phyloP scores from a whole-genome alignment of 92 coral and sea anemone species.

The Palythoa grandis region DNA sequence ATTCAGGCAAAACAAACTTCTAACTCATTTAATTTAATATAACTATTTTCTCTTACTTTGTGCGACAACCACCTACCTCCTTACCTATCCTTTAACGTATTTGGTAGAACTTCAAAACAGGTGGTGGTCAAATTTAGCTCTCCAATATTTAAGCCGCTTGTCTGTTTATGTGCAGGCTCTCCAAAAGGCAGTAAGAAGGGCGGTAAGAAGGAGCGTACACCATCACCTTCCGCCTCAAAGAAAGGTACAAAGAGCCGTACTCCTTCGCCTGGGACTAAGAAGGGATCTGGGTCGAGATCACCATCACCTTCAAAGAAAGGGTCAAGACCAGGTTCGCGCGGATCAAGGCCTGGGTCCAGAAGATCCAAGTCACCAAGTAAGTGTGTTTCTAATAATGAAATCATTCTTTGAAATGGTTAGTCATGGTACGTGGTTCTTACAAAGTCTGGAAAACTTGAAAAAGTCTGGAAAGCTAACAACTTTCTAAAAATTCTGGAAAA shows the following conservation, averaged over 20 bases:
- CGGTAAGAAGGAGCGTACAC: constrained; percentile 87
- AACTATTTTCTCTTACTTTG: no score
- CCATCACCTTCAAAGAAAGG: constrained; percentile 92
- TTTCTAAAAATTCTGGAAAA: no score
- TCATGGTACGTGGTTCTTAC: not conserved
- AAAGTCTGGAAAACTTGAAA: no score
- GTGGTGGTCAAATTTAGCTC: no score
- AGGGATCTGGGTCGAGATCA: constrained; percentile 80
- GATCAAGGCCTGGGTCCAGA: constrained; percentile 88
- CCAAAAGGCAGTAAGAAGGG: constrained; percentile 79
- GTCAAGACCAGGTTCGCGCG: constrained; percentile 83
- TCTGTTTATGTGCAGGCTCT: constrained; percentile 55
- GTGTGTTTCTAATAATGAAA: constrained; percentile 13
- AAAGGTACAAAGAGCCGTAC: constrained; percentile 80
- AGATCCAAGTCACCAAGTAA: constrained; percentile 89
- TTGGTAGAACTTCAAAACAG: not conserved
- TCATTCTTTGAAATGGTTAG: not conserved
- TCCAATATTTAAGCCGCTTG: not conserved
- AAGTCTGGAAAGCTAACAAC: no score
- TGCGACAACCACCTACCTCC: not conserved
- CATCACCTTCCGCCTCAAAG: constrained; percentile 87
- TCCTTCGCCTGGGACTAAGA: constrained; percentile 87
- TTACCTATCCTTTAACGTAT: not conserved
- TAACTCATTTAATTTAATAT: not conserved
- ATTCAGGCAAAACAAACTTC: no score